Evolutionary conservation across 92 coral and sea anemone species (phyloP), one percentile per base, ranked within the genome.

Genomic region (Palythoa grandiflora): DNA sequence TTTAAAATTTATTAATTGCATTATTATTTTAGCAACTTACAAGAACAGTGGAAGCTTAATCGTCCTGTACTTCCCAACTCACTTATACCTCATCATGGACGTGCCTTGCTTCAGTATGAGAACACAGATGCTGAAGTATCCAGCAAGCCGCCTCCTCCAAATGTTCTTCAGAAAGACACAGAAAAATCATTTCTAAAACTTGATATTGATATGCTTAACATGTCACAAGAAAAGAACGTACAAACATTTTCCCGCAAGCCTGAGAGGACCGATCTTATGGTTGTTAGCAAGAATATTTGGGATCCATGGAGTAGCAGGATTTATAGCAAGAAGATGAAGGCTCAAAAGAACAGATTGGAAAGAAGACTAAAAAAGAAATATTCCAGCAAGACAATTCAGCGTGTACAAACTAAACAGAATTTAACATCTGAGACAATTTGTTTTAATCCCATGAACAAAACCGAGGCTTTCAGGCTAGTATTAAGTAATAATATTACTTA

Each of bases 71-170:
- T 95, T 36, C 88, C 91, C 28, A 80, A 90, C 65, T 93, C 98
- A 6, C 50, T 90, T 38, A 81, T 86, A 12, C 76, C 84, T 47
- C 98, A 83, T 71, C 98, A 91, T 60, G 99, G 99, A 5, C 94
- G 99, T 52, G 99, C 99, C 11, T 87, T 97, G 87, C 84, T 97
- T 17, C 96, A 97, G 83, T 97, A 95, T 84, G 84, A 94, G 40
- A 96, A 90, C 19, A 83, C 71, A 54, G 93, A 87, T 14, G 20
- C 21, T 4, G 75, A 50, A 19, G 14, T 37, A 13, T 16, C 86
- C 17, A 20, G 39, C 39, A 65, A 28, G 19, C 76, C 61, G 14
- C 61, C 48, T 20, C 75, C 19, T 68, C 86, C 86, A 44, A 70
- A 81, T 14, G 63, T 81, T 35, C 37, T 65, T 9, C 75, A 66